phyloP scores from a whole-genome alignment of 2,113 vertebrate species.

The Microtus oregoni region DNA sequence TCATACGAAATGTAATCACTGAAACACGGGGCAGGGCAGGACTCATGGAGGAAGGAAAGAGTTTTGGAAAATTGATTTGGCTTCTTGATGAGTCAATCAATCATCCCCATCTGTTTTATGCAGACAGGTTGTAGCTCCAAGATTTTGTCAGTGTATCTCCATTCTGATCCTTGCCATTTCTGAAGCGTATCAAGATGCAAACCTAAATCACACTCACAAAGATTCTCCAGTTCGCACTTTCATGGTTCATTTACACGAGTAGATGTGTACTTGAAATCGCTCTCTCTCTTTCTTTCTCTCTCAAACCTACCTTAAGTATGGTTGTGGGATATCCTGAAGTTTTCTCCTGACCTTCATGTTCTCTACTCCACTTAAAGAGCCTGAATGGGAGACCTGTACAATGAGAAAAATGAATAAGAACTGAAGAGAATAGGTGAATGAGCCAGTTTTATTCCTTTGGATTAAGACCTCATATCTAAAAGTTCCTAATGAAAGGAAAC shows the following conservation, averaged over 20 bases:
- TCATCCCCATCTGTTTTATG: not conserved
- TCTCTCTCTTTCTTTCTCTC: not conserved
- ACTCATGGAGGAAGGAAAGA: not conserved
- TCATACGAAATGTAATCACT: not conserved
- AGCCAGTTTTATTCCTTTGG: not conserved
- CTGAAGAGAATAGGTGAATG: fast-evolving
- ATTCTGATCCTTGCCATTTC: not conserved
- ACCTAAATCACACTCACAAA: not conserved
- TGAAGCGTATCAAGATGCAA: not conserved
- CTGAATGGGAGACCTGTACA: not conserved
- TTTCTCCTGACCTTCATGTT: not conserved
- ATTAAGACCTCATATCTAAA: not conserved
- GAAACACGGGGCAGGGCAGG: not conserved
- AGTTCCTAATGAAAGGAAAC: not conserved
- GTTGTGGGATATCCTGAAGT: not conserved
- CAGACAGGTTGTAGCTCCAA: not conserved
- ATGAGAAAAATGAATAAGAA: not conserved
- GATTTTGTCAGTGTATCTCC: not conserved
- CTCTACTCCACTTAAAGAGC: not conserved
- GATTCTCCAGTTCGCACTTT: not conserved
- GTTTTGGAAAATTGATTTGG: slow-evolving; percentile 40
- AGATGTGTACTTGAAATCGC: not conserved
- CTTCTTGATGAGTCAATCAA: not conserved
- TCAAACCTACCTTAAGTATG: not conserved
- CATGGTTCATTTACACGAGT: not conserved